phyloP scores from a whole-genome alignment of 1,140 invertebrate genomes.

The Trachymyrmex septentrionalis region DNA sequence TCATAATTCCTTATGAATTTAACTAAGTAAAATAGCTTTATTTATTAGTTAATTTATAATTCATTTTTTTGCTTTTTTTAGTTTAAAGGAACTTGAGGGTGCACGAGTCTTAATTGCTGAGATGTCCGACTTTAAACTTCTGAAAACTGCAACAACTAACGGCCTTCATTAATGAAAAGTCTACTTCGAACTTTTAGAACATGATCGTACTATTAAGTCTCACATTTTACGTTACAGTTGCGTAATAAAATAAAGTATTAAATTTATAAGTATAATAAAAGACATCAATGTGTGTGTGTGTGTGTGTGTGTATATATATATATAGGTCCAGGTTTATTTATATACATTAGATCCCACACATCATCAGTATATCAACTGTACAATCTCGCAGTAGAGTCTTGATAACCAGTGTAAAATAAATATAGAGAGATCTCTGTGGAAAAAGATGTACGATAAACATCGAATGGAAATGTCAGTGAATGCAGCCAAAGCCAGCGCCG shows the following conservation, averaged over 20 bases:
- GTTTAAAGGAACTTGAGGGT: background rate
- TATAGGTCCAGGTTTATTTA: background rate
- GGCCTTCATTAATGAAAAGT: conserved; percentile 42
- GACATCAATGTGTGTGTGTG: background rate
- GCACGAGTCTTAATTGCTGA: conserved; percentile 37
- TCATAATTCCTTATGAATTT: background rate
- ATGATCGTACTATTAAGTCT: conserved; percentile 14
- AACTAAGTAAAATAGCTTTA: conserved; percentile 11
- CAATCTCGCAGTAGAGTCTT: background rate
- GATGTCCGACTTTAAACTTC: conserved; percentile 43
- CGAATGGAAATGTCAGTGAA: conserved; percentile 46
- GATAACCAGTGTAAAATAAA: conserved; percentile 39
- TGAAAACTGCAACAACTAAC: conserved; percentile 43
- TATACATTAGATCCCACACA: background rate
- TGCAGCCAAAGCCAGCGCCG: conserved; percentile 18
- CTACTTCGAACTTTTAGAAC: conserved; percentile 17
- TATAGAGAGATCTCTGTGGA: conserved; percentile 12
- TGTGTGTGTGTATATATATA: too few relatives aligned
- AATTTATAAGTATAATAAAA: background rate
- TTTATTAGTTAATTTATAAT: conserved; percentile 27
- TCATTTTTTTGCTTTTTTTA: conserved; percentile 26
- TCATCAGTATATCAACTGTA: background rate
- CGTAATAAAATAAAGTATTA: conserved; percentile 1
- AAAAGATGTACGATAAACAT: conserved; percentile 34
- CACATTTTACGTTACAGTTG: background rate